These are phyloP conservation scores for Acipenser transmontanus DNA, from an alignment of 2,797 vertebrate species.

Conservation along the genomic window DNA sequence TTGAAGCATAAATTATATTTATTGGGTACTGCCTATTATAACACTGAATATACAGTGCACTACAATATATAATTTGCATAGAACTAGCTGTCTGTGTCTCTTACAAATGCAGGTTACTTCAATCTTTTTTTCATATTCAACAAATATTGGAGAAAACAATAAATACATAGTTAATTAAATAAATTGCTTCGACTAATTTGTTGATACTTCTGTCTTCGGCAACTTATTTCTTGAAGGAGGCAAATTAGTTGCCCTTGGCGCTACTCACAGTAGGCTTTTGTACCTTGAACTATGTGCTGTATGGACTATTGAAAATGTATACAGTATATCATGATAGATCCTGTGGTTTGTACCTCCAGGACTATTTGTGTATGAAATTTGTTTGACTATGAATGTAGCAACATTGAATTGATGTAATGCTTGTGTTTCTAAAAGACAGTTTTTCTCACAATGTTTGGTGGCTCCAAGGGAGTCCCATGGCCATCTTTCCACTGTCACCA, in stretches of 20 bases:
- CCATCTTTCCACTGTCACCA: slow-evolving; percentile 32
- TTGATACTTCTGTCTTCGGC: too few relatives aligned
- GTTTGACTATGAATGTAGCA: slow-evolving; percentile 24
- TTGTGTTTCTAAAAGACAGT: background rate
- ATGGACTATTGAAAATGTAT: too few relatives aligned
- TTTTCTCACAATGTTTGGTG: slow-evolving; percentile 21
- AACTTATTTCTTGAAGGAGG: too few relatives aligned
- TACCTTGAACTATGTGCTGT: too few relatives aligned
- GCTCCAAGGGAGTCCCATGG: slow-evolving; percentile 23
- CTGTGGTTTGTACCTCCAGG: background rate
- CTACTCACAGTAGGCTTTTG: too few relatives aligned
- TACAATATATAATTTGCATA: slow-evolving; percentile 7
- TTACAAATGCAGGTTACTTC: background rate
- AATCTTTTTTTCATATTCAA: too few relatives aligned
- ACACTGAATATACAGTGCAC: slow-evolving; percentile 16
- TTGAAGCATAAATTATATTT: slow-evolving; percentile 5
- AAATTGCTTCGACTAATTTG: too few relatives aligned
- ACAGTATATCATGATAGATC: too few relatives aligned
- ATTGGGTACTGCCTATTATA: slow-evolving; percentile 12
- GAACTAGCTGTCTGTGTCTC: slow-evolving; percentile 7
- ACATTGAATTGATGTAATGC: slow-evolving; percentile 20
- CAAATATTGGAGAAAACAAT: too few relatives aligned
- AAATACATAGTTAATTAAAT: too few relatives aligned
- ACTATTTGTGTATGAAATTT: slow-evolving; percentile 19
- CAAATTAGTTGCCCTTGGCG: too few relatives aligned